Evolutionary conservation across 2,113 vertebrate genomes (phyloP), one percentile per base, ranked within the genome.

Genomic region (Gadus chalcogrammus): DNA sequence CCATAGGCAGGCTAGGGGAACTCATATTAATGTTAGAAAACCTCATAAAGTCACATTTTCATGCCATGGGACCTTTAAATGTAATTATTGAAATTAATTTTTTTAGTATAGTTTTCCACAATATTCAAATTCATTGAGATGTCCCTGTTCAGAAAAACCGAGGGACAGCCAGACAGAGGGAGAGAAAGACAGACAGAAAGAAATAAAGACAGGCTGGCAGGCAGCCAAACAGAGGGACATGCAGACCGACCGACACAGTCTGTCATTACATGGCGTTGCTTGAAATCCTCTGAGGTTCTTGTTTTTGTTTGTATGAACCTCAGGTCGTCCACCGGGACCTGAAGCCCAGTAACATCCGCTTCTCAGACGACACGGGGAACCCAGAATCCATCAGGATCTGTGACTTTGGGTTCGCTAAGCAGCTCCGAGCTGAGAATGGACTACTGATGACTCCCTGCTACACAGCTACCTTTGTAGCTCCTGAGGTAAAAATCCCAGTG

Each of bases 391-490:
- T 99, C 88, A 91, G 95, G 24, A 95, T 99, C 82, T 97, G 94
- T 65, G 95, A 98, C 83, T 97, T 98, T 1, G 94, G 95, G 48
- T 95, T 96, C 83, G 95, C 96, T 80, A 98, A 98, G 82, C 97
- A 98, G 74, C 93, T 99, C 28, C 87, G 97, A 35, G 97, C 96
- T 0, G 96, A 98, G 87, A 99, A 99, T 0, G 97, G 97, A 18
- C 88, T 99, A 68, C 88, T 98, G 68, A 98, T 98, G 97, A 99
- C 96, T 0, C 97, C 97, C 0, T 99, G 97, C 89, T 99, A 98
- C 85, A 99, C 96, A 0, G 97, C 96, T 9, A 98, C 96, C 58
- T 98, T 99, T 15, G 95, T 99, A 0, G 96, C 97, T 69, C 97
- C 97, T 0, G 96, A 99, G 95, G 97, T 98, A 80, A 2, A 24